phyloP scores from a whole-genome alignment of 2,888 invertebrate genomes.

The Phengaris arion region DNA sequence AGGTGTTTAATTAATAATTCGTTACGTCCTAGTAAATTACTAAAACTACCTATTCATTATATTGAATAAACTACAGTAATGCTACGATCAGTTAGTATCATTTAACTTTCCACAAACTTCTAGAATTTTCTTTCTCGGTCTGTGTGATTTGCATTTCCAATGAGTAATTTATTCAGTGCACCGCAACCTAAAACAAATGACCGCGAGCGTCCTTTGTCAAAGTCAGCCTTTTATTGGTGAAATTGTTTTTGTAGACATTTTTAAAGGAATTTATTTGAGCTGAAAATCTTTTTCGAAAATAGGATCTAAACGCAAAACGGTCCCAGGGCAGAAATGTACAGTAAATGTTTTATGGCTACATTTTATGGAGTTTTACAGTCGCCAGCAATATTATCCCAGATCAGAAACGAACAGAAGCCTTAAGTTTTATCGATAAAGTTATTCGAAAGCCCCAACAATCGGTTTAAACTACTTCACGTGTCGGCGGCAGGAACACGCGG shows the following conservation, averaged over 20 bases:
- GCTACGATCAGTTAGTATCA: slow-evolving; percentile 4
- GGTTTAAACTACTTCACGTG: neutral
- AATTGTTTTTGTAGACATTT: slow-evolving; percentile 6
- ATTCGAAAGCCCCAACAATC: neutral
- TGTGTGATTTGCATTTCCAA: slow-evolving; percentile 24
- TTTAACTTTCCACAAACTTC: neutral
- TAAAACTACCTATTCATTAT: neutral
- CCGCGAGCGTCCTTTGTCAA: slow-evolving; percentile 22
- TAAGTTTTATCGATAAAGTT: slow-evolving; percentile 10
- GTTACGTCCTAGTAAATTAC: neutral
- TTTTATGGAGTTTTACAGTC: too few species aligned
- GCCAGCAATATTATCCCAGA: too few species aligned
- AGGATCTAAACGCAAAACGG: too few species aligned
- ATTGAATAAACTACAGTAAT: neutral
- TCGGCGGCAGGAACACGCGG: neutral
- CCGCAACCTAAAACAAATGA: slow-evolving; percentile 24
- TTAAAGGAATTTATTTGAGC: neutral
- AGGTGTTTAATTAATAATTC: neutral
- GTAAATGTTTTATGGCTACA: too few species aligned
- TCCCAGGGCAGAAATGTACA: too few species aligned
- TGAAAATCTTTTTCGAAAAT: too few species aligned
- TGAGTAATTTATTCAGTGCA: slow-evolving; percentile 26
- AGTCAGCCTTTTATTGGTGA: slow-evolving; percentile 20
- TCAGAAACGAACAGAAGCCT: too few species aligned
- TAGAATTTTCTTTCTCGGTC: slow-evolving; percentile 9